Percentiles rank a stretch among this genome's conserved stretches.
These are phyloP conservation scores for Paramuricea clavata DNA, from an alignment of 92 coral and sea anemone genomes.

Conservation along the genomic window DNA sequence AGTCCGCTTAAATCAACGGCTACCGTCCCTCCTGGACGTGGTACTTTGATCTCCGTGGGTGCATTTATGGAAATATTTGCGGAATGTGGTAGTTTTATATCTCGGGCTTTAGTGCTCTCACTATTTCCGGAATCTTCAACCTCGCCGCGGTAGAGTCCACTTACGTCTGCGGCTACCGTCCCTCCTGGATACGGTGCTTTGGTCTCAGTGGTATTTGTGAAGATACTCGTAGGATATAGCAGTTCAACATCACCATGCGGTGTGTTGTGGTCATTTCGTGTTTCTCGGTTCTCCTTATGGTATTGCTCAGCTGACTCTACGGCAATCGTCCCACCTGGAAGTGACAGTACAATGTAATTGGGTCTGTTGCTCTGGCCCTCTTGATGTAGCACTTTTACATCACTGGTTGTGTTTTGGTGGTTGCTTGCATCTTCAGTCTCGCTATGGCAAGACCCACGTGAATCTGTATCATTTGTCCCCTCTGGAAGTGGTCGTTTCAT, in stretches of 20 bases:
- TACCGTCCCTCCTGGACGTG: neutral
- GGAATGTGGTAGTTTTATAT: neutral
- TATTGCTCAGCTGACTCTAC: neutral
- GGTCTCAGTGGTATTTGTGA: neutral
- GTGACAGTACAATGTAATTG: neutral
- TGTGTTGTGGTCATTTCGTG: neutral
- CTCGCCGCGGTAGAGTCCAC: too few relatives aligned
- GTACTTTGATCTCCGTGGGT: neutral
- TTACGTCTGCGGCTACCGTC: neutral
- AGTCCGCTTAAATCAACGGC: neutral
- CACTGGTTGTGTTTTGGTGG: neutral
- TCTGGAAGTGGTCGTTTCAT: neutral
- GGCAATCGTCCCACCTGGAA: neutral
- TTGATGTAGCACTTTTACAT: neutral
- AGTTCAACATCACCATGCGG: neutral
- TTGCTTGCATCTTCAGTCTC: neutral
- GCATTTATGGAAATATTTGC: neutral
- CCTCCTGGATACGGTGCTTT: neutral
- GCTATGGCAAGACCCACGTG: neutral
- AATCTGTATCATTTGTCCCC: neutral
- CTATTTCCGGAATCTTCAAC: too few relatives aligned
- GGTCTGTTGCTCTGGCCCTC: neutral
- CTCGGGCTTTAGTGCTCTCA: too few relatives aligned
- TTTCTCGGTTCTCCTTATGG: neutral
- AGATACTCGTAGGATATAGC: neutral